Evolutionary conservation across 2,888 invertebrate species (phyloP), one percentile per base, ranked within the genome.

Genomic region (Tortrix viridana): DNA sequence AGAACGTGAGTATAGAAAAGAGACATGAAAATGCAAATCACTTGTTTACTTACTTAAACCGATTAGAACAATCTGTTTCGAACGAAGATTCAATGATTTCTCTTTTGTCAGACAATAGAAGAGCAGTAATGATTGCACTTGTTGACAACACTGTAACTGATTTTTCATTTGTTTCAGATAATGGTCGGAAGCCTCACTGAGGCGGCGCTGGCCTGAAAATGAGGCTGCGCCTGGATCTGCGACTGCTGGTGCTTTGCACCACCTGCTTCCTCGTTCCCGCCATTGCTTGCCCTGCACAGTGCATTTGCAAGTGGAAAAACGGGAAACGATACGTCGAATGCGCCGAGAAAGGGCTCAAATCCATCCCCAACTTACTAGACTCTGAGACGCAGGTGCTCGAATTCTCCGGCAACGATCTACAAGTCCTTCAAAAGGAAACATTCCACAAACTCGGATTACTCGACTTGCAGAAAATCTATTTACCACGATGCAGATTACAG

Each of bases 321-420:
- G 98, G 98, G 52, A 98, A 98, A 80, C 96, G 97, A 81, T 96
- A 96, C 71, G 97, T 97, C 54, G 97, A 98, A 84, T 98, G 98
- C 86, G 94, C 95, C 54, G 95, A 96, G 67, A 95, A 96, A 79
- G 95, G 95, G 59, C 91, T 98, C 59, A 94, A 95, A 69, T 93
- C 94, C 12, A 94, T 98, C 63, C 98, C 98, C 1, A 94, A 94
- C 72, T 95, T 95, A 57, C 94, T 98, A 74, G 96, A 97, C 81
- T 94, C 95, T 22, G 96, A 96, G 76, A 97, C 97, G 0, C 97
- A 97, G 92, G 97, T 98, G 41, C 92, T 98, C 60, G 97, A 97
- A 83, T 95, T 98, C 77, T 94, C 96, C 43, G 96, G 96, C 57
- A 98, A 98, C 87, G 95, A 96, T 74, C 89, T 98, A 69, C 95